Conservation (phyloP, 2,888 invertebrate genomes). For the Psylliodes chrysocephalus region DNA sequence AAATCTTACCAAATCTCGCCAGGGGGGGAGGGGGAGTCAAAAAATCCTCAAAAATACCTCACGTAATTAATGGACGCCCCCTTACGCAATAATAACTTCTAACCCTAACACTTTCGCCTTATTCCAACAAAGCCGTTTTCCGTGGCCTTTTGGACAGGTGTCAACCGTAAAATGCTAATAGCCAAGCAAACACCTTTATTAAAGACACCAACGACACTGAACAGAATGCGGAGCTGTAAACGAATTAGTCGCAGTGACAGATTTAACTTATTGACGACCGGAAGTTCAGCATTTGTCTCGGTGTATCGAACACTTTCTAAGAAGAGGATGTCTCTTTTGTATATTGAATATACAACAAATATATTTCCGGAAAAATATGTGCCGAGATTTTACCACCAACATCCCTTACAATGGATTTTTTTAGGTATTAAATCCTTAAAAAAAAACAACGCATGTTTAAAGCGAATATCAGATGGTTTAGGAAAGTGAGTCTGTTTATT, state of each 20-base stretch:
- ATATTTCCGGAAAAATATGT: constrained; percentile 7
- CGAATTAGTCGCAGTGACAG: constrained; percentile 38
- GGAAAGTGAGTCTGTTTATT: too few species aligned
- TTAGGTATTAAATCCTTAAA: too few species aligned
- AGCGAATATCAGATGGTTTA: too few species aligned
- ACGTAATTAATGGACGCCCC: background rate
- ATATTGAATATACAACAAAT: background rate
- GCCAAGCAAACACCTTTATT: constrained; percentile 41
- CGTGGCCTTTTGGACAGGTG: constrained; percentile 45
- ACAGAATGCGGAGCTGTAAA: constrained; percentile 33
- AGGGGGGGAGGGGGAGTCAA: too few species aligned
- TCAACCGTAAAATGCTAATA: constrained; percentile 39
- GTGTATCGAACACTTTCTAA: constrained; percentile 19
- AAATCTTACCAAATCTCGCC: too few species aligned
- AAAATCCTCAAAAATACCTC: too few species aligned
- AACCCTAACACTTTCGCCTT: constrained; percentile 24
- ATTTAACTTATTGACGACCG: constrained; percentile 34
- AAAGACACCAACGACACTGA: constrained; percentile 14
- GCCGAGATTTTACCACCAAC: too few species aligned
- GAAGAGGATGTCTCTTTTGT: constrained; percentile 17
- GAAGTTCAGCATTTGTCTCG: constrained; percentile 34
- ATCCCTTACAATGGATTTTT: too few species aligned
- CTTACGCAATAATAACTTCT: background rate
- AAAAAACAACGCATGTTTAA: too few species aligned
- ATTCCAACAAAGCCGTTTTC: constrained; percentile 20